Base-by-base conservation (phyloP, 2,888 invertebrate species). In the Loripinus fragilis region DNA sequence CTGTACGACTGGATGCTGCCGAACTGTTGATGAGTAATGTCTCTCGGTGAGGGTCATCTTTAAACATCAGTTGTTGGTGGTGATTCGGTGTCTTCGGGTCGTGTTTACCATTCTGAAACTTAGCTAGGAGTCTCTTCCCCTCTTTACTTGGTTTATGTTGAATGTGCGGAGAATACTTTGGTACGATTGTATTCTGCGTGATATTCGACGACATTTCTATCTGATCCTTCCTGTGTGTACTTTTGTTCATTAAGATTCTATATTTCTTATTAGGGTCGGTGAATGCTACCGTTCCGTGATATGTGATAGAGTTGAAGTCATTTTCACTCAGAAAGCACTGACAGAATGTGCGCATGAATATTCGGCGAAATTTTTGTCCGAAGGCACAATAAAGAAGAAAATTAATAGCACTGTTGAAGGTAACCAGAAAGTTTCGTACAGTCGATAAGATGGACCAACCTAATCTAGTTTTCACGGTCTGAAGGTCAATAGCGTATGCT, bases 361-460 rank as follows among this genome's bases (percentile, higher is more conserved):
- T 90, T 0, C 90, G 85, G 3, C 92, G 97, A 94, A 99, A 99
- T 93, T 99, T 98, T 93, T 98, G 97, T 0, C 99, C 99, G 93
- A 99, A 98, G 86, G 98, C 98, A 86, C 98, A 98, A 94, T 99
- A 99, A 89, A 99, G 98, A 85, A 99, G 96, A 94, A 99, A 99
- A 94, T 99, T 99, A 82, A 98, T 97, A 92, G 98, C 98, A 91
- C 98, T 98, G 95, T 99, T 99, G 93, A 99, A 96, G 83, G 98
- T 98, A 75, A 99, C 98, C 83, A 99, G 95, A 74, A 99, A 95
- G 94, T 99, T 99, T 17, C 93, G 80, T 30, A 92, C 66, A 0
- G 86, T 83, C n/a, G 92, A 92, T 15, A 93, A 77, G 20, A 92
- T 79, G 45, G 81, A 78, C 90, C 91, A 92, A 92, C 97, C 97